Base-by-base conservation (phyloP, 1,140 invertebrate species). In the Zaprionus ornatus region DNA sequence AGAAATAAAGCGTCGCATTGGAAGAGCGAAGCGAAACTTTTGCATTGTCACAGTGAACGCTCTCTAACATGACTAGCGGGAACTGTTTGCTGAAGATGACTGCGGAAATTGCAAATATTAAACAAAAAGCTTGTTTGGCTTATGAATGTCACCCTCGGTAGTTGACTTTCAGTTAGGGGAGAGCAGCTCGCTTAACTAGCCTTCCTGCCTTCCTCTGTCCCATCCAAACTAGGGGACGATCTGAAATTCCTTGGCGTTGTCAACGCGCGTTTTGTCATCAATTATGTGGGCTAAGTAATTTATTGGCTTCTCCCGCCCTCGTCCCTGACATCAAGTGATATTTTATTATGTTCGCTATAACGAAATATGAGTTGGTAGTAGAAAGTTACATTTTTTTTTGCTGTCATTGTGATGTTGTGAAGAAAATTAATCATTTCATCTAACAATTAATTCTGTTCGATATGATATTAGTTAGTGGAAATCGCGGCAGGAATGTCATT, bases 11-110 rank as follows among this genome's bases (percentile, higher is more conserved):
- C 40, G 27, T 45, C 40, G 73, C 64, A 66, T 54, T 56, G 69
- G 17, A 57, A 32, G 50, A 48, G 23, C 55, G 29, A 56, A 21
- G 45, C 25, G 69, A 69, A 85, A 77, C 56, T 86, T 83, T 55
- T 77, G 84, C 83, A 87, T 83, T 76, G 83, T 86, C 72, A 82
- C 82, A 87, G 69, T 83, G 75, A 82, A 62, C 45, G 64, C 67
- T 65, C 55, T 61, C 71, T 48, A 87, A 79, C 68, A 64, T 80
- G 84, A 86, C 79, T 82, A 63, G 62, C 65, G 50, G 40, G 59
- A 66, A 23, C 19, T 21, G 17, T 4, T 12, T 5, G n/a, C 6
- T 12, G 12, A 37, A 40, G 60, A 74, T 74, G 52, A 52, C 72
- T 59, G 52, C 23, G n/a, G 25, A 63, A 70, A 70, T 48, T 32